Evolutionary conservation across 1,140 invertebrate species (phyloP), one percentile per base, ranked within the genome.

Genomic region (Drosophila sulfurigaster): DNA sequence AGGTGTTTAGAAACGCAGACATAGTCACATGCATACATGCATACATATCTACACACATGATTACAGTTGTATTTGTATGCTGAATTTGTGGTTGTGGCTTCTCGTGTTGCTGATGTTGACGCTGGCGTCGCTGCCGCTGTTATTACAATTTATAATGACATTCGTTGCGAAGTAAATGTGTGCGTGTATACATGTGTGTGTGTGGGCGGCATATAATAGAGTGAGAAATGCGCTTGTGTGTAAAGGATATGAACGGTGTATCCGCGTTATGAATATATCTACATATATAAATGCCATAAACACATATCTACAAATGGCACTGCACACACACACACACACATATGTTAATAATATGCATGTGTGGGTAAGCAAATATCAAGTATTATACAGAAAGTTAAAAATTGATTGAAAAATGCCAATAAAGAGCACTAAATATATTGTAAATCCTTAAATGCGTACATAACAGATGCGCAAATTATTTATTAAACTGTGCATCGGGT

Each of bases 91-190:
- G 86, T 89, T 73, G 69, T 58, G 59, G 59, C 13, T 69, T 57
- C 11, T 68, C 45, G 41, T 59, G 60, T 64, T 52, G 59, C 59
- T 51, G 57, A 51, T 48, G 48, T 49, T 67, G 30, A 41, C 80
- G 80, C 41, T 15, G 65, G 65, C 85, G 81, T 78, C 75, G 62
- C 85, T 90, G 85, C 71, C 66, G 54, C 71, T 89, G 86, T 87
- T 90, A 90, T 90, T 91, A 90, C 86, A 90, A 90, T 90, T 90
- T 90, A 90, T 90, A 90, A 90, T 90, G 87, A 90, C 87, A 86
- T 90, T 91, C 73, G 65, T 59, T 69, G 70, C 67, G 38, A 45
- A 35, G 7, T 38, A 38, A 38, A 32, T 66, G 70, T 69, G 62
- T 75, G 70, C 58, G 79, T 78, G n/a, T 68, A 62, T 59, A 0